These are phyloP conservation scores for Mesorhabditis belari DNA, from an alignment of 2,888 invertebrate genomes.

Conservation along the genomic window DNA sequence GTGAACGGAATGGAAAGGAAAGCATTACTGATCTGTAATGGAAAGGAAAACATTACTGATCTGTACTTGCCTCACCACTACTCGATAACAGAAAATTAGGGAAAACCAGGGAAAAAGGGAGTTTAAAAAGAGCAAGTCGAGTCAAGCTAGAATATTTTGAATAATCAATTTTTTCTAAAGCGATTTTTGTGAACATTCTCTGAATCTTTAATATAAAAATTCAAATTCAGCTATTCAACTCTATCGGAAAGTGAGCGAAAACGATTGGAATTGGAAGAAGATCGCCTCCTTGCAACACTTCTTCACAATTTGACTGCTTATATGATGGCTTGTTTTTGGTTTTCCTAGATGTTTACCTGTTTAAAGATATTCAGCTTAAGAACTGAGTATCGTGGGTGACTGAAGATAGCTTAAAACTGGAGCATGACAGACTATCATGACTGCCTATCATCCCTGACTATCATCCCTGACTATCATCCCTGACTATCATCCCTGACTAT, in stretches of 20 bases:
- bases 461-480: too few species aligned
- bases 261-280: constrained; percentile 93
- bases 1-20: background rate
- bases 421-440: too few species aligned
- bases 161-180: background rate
- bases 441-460: too few species aligned
- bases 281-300: constrained; percentile 84
- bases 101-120: background rate
- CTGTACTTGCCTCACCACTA: too few species aligned
- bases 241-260: constrained; percentile 61
- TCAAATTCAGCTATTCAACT: constrained; percentile 33
- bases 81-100: background rate
- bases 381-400: too few species aligned
- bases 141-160: background rate
- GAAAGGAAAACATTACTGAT: background rate
- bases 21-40: background rate
- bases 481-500: too few species aligned
- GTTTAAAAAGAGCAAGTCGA: too few species aligned
- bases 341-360: too few species aligned
- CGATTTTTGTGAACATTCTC: too few species aligned
- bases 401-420: too few species aligned
- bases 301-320: constrained; percentile 92
- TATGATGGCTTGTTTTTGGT: constrained; percentile 68
- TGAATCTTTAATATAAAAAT: background rate
- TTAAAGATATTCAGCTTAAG: too few species aligned